Base-by-base conservation (phyloP, 30 jellyfish, hydroid and myxozoan genomes). In the Pelagia noctiluca region DNA sequence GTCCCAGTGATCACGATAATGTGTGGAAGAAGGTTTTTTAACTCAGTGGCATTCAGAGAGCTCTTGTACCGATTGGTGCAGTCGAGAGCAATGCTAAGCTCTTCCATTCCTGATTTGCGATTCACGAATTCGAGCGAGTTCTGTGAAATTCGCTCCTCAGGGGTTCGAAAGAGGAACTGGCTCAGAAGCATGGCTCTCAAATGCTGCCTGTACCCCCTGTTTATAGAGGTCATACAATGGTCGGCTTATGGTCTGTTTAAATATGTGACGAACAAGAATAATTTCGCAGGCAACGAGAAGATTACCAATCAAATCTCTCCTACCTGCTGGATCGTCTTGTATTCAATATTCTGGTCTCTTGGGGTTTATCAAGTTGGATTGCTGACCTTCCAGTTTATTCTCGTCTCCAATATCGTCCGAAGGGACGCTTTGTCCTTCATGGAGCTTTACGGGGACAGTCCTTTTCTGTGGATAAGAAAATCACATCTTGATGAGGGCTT, bases 211-310 rank as follows among this genome's bases (percentile, higher is more conserved):
- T 89, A 82, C 46, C 97, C 97, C 0, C 36, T 89, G 49, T 64
- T 75, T 33, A 66, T 80, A 35, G 97, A 89, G 49, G 63, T 77
- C 7, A 68, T 89, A 28, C 97, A 89, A 50, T 89, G 97, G 97
- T 66, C 83, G 1, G 66, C 87, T 32, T 89, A 82, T 46, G 48
- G 32, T 18, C 32, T 66, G 1, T 82, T 89, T 35, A 38, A 83
- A 30, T 22, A 35, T 28, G 16, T 29, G 12, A 66, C 29, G 4
- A 29, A 78, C 13, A 57, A 66, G 12, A 31, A 26, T 23, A 36
- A 64, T 36, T 69, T 82, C 54, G 87, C 84, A 4, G 89, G 86
- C 23, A 71, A 61, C 37, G 50, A 68, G 8, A 66, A 62, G 4
- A 49, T 57, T 32, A 47, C 61, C 11, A 0, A 62, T 23, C 21